Conservation (phyloP, 2,797 vertebrate species). For the Macrochelys suwanniensis region DNA sequence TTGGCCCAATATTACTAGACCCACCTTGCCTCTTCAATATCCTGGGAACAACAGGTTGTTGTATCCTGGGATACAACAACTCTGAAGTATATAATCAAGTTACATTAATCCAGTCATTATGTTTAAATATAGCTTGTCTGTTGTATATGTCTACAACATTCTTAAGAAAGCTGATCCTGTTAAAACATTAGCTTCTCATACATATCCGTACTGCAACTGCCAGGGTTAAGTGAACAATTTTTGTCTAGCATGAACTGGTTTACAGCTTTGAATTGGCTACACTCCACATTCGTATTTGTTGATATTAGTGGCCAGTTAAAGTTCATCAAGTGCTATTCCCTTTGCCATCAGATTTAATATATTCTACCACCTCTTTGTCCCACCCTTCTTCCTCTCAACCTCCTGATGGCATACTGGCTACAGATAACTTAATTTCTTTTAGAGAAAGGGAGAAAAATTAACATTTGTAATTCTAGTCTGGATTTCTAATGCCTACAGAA, state of each 20-base stretch:
- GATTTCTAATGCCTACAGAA: background rate
- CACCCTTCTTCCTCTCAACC: slow-evolving; percentile 1
- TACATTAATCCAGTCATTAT: background rate
- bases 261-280: background rate
- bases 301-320: background rate
- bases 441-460: background rate
- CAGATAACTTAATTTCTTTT: background rate
- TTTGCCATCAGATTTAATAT: background rate
- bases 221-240: background rate
- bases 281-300: background rate
- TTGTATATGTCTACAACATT: background rate
- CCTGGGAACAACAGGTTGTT: background rate
- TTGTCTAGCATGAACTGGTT: background rate
- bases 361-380: background rate
- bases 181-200: background rate
- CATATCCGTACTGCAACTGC: rapidly evolving
- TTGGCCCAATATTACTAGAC: background rate
- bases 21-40: background rate
- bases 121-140: background rate
- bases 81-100: background rate
- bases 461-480: background rate
- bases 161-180: background rate
- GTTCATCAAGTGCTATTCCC: background rate
- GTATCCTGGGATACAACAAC: background rate
- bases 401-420: background rate